Evolutionary conservation across 2,888 invertebrate species (phyloP), one percentile per base, ranked within the genome.

Genomic region (Cephus pulcher): DNA sequence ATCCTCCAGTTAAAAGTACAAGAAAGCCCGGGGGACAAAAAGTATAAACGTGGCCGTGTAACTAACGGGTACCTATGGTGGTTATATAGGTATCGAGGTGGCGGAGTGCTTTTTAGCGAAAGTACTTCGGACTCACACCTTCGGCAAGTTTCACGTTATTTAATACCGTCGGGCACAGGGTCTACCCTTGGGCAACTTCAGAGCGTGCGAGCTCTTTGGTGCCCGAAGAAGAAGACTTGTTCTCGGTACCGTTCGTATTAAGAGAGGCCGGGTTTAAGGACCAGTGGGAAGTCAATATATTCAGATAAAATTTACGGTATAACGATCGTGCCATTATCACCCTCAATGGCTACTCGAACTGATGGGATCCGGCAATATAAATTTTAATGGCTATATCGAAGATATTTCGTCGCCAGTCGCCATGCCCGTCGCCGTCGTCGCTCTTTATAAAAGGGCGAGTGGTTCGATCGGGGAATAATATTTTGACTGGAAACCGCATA

Each of bases 401-500:
- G 9, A 56, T 23, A 56, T 2, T 23, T 23, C 4, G 56, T 23
- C 56, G 9, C 23, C 56, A 6, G 23, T 56, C 56, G 40, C 4
- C 40, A 6, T 56, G 23, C 1, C 15, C 9, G 40, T 40, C 40
- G 40, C 9, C 40, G 23, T 9, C 23, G 23, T 56, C 56, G 56
- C 23, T 56, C 23, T 9, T 56, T 9, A 9, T 3, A 23, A 23
- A 56, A 56, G 56, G 9, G 56, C 23, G 56, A 56, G 56, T 56
- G 9, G 23, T 56, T 56, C 56, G 56, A 56, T 56, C 56, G 30
- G 33, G 40, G 77, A 75, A 80, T 80, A 80, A 76, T 80, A 70
- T 80, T 76, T 78, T 76, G 80, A 79, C 73, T 74, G 76, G 80
- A 80, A 83, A 82, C 82, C 84, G 83, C 82, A 81, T 88, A 89